These are phyloP conservation scores for Mycteria americana DNA, from an alignment of 2,797 vertebrate genomes.

Conservation along the genomic window DNA sequence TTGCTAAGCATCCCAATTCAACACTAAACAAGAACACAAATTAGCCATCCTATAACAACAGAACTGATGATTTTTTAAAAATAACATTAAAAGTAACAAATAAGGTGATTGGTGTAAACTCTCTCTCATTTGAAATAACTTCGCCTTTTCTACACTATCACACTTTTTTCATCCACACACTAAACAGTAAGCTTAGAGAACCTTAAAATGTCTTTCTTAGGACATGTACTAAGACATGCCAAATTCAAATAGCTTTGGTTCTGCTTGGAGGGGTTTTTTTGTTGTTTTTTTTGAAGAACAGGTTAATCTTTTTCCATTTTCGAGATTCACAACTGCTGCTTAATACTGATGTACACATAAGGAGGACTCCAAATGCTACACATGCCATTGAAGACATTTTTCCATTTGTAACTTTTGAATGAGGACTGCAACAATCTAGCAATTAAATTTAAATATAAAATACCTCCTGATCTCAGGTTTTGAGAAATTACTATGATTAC, in stretches of 20 bases:
- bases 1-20: background rate
- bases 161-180: background rate
- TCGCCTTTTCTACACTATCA: background rate
- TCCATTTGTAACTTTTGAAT: background rate
- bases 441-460: background rate
- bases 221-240: background rate
- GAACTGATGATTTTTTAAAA: background rate
- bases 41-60: background rate
- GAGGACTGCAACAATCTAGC: background rate
- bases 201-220: background rate
- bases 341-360: background rate
- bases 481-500: background rate
- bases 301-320: background rate
- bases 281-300: background rate
- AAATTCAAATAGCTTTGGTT: background rate
- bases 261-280: background rate
- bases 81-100: background rate
- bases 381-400: background rate
- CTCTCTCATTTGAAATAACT: background rate
- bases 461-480: background rate
- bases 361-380: background rate
- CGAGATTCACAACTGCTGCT: background rate
- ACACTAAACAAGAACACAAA: background rate
- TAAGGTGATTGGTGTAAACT: background rate
- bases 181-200: background rate